Base-by-base conservation (phyloP, 2,113 vertebrate species). In the Microcebus jonahi region DNA sequence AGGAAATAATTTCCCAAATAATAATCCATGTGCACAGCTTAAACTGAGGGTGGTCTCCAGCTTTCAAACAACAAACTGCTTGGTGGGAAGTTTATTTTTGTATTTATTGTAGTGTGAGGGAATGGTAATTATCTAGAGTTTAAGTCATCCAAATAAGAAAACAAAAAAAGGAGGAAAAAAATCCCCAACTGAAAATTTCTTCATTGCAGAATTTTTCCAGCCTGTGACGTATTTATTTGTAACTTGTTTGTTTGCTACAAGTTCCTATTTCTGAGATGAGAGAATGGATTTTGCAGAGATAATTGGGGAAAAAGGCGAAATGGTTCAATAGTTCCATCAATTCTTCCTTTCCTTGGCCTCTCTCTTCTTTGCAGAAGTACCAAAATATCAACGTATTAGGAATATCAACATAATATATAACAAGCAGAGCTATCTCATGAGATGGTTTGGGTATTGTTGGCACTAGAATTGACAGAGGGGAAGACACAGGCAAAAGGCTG, bases 1-100 rank as follows among this genome's bases (percentile, higher is more conserved):
- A 96, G 90, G 81, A 96, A 97, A 88, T 70, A 91, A 91, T 53
- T 82, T 97, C 93, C 83, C 50, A 70, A 94, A 92, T 36, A 94
- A 80, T 91, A 70, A 70, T 70, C 67, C 67, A 12, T 39, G 70
- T 39, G 3, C 81, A 63, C 25, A 93, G 34, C 61, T 97, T 75
- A 39, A 92, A 67, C 85, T 79, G 50, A 88, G 45, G 86, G 76
- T 71, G 67, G 93, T 91, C 83, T 97, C 85, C 14, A 77, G 55
- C 53, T 96, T 95, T 18, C 79, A 61, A 92, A 92, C 48, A 94
- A 73, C 57, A 91, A 42, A 82, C 29, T 86, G 86, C 8, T 75
- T 57, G 25, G 75, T 92, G 50, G 65, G 31, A 68, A 94, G 39
- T 75, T 93, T 76, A 59, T 50, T 93, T 96, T 90, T 88, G 31